Evolutionary conservation across 2,888 invertebrate genomes (phyloP).

Genomic region (Hydroisotoma schaefferi): DNA sequence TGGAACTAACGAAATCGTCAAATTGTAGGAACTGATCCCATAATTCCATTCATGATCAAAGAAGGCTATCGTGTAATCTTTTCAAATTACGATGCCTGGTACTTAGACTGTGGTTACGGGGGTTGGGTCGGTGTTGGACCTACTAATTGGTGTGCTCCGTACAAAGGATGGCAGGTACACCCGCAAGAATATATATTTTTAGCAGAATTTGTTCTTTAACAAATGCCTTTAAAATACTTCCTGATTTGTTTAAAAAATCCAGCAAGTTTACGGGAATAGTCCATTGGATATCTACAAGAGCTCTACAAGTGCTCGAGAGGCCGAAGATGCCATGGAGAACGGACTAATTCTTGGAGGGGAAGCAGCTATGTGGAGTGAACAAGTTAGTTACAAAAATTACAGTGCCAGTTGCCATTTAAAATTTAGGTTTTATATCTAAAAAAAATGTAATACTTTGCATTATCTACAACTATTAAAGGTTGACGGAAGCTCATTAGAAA

Average conservation of each 20-base stretch:
- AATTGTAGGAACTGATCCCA: slow-evolving; percentile 57
- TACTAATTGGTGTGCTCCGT: slow-evolving; percentile 87
- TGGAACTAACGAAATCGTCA: background rate
- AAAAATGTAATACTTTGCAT: no score
- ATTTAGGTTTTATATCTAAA: background rate
- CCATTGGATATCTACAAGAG: slow-evolving; percentile 58
- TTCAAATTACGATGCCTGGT: slow-evolving; percentile 81
- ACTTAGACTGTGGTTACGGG: slow-evolving; percentile 80
- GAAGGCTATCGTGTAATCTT: slow-evolving; percentile 73
- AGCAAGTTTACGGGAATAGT: slow-evolving; percentile 69
- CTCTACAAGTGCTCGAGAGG: slow-evolving; percentile 21
- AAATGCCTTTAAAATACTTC: background rate
- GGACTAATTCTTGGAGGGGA: slow-evolving; percentile 64
- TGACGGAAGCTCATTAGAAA: slow-evolving; percentile 39
- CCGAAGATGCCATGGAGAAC: slow-evolving; percentile 25
- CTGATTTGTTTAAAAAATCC: slow-evolving; percentile 6
- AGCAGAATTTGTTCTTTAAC: background rate
- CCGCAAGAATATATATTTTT: no score
- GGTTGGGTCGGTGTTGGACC: slow-evolving; percentile 72
- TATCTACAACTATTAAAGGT: no score
- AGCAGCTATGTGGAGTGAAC: slow-evolving; percentile 83
- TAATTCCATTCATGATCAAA: slow-evolving; percentile 60
- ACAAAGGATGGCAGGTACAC: slow-evolving; percentile 74
- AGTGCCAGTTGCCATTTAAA: background rate
- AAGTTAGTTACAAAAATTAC: slow-evolving; percentile 52